These are phyloP conservation scores for Dreissena rostriformis DNA, from an alignment of 1,140 invertebrate genomes.

Conservation along the genomic window DNA sequence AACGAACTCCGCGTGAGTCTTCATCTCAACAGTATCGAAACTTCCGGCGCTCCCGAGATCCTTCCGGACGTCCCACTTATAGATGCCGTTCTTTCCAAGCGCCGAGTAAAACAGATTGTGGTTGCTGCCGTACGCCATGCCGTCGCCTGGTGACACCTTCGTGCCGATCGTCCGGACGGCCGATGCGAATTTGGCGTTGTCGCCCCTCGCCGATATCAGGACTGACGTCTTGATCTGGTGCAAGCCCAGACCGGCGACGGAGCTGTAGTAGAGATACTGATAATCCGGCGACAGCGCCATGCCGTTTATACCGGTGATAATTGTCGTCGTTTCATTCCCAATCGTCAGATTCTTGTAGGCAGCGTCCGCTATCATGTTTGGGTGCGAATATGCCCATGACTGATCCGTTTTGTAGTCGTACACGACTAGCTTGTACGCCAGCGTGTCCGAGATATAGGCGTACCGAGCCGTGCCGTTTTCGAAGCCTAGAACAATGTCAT, in stretches of 20 bases:
- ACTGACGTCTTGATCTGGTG: constrained; percentile 60
- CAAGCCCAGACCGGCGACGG: constrained; percentile 45
- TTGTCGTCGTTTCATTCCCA: background rate
- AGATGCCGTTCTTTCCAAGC: constrained; percentile 24
- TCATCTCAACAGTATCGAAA: constrained; percentile 6
- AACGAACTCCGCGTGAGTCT: constrained; percentile 8
- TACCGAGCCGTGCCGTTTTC: constrained; percentile 53
- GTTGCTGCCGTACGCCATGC: constrained; percentile 42
- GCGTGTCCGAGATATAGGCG: constrained; percentile 69
- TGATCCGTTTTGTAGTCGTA: constrained; percentile 58
- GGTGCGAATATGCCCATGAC: constrained; percentile 58
- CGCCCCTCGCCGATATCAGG: constrained; percentile 31
- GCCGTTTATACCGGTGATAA: constrained; percentile 52
- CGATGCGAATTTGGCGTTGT: constrained; percentile 33
- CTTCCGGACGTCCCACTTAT: constrained; percentile 35
- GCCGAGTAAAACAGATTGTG: constrained; percentile 50
- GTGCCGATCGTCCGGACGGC: constrained; percentile 50
- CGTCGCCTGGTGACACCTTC: constrained; percentile 50
- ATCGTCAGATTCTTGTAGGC: constrained; percentile 52
- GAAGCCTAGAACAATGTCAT: constrained; percentile 70
- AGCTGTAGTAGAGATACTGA: constrained; percentile 59
- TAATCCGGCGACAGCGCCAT: constrained; percentile 63
- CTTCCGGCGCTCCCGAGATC: constrained; percentile 3
- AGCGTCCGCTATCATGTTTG: constrained; percentile 57
- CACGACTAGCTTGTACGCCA: constrained; percentile 60